Percentiles rank a stretch among this genome's conserved stretches.
Conservation (phyloP, 2,113 vertebrate species). For the Synchiropus splendidus region DNA sequence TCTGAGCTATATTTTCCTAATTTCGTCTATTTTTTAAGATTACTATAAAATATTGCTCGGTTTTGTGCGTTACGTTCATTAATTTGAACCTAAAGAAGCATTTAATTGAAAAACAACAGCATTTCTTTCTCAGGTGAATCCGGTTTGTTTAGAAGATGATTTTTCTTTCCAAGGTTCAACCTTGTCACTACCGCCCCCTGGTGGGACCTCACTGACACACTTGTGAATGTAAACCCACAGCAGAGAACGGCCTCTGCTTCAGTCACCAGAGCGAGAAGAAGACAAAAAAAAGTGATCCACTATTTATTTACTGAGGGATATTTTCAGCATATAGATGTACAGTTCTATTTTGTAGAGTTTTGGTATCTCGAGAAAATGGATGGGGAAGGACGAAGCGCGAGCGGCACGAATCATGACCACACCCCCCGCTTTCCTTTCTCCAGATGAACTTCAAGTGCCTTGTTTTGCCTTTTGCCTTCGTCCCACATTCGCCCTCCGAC, state of each 20-base stretch:
- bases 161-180: constrained; percentile 18
- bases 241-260: constrained; percentile 20
- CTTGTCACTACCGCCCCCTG: constrained; percentile 27
- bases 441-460: constrained; percentile 56
- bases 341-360: constrained; percentile 67
- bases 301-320: constrained; percentile 67
- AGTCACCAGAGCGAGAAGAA: constrained; percentile 23
- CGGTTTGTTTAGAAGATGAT: too few species aligned
- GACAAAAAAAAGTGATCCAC: constrained; percentile 41
- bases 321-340: constrained; percentile 65
- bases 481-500: constrained; percentile 21
- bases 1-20: too few species aligned
- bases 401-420: constrained; percentile 33
- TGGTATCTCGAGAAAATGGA: constrained; percentile 50
- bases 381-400: constrained; percentile 10
- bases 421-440: constrained; percentile 38
- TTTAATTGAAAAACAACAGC: too few species aligned
- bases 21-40: too few species aligned
- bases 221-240: constrained; percentile 58
- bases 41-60: too few species aligned
- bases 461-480: constrained; percentile 45
- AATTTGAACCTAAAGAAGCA: too few species aligned
- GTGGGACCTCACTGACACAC: constrained; percentile 55
- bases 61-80: too few species aligned
- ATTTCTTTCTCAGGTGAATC: too few species aligned